Evolutionary conservation across 2,797 vertebrate species (phyloP).

Genomic region (Pogonophryne albipinna): DNA sequence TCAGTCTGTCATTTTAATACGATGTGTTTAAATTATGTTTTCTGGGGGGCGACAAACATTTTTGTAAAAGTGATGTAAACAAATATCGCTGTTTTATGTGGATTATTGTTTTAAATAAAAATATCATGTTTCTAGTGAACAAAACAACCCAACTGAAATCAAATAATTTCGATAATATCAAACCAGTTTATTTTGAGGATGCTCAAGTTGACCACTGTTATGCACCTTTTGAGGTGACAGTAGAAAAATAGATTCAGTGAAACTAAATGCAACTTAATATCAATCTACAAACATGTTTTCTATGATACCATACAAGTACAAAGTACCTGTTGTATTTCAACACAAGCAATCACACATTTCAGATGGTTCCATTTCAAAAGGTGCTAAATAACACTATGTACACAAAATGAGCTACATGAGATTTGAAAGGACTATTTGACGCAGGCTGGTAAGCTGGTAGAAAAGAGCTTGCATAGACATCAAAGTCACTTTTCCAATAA

Average conservation of each 20-base stretch:
- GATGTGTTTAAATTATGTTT: slow-evolving; percentile 32
- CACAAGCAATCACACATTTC: slow-evolving; percentile 78
- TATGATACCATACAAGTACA: slow-evolving; percentile 81
- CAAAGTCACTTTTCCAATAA: slow-evolving; percentile 84
- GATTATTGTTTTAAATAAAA: slow-evolving; percentile 39
- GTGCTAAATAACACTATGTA: slow-evolving; percentile 83
- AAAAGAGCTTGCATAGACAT: slow-evolving; percentile 88
- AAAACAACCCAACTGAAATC: slow-evolving; percentile 47
- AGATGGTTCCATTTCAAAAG: slow-evolving; percentile 76
- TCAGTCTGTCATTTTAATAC: slow-evolving; percentile 6
- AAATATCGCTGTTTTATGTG: slow-evolving; percentile 19
- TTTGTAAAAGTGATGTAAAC: slow-evolving; percentile 29
- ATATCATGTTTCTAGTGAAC: slow-evolving; percentile 13
- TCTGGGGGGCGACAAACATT: not conserved
- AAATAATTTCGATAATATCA: slow-evolving; percentile 71
- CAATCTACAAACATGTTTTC: slow-evolving; percentile 83
- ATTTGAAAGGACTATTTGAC: slow-evolving; percentile 80
- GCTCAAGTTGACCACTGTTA: slow-evolving; percentile 83
- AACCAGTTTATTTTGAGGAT: slow-evolving; percentile 87
- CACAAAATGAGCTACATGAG: slow-evolving; percentile 83
- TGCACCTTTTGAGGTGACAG: slow-evolving; percentile 84
- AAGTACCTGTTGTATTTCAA: slow-evolving; percentile 79
- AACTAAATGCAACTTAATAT: slow-evolving; percentile 85
- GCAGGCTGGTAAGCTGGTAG: slow-evolving; percentile 85
- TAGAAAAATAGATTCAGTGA: slow-evolving; percentile 90